Evolutionary conservation across 2,797 vertebrate species (phyloP).

Genomic region (Anguilla anguilla): DNA sequence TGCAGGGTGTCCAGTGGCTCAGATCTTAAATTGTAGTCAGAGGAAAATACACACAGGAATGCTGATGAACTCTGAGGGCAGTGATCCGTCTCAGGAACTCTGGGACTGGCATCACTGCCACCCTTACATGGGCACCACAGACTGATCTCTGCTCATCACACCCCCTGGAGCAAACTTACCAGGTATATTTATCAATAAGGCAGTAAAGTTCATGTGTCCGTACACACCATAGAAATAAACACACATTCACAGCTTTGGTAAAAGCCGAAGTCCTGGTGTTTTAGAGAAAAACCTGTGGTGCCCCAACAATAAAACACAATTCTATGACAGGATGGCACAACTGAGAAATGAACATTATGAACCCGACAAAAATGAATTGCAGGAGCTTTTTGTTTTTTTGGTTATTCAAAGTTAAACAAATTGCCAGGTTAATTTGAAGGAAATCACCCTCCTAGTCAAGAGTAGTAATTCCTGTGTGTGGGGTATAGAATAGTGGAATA

Average conservation of each 20-base stretch:
- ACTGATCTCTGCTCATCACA: not conserved
- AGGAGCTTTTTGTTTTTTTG: no score
- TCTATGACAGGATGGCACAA: not conserved
- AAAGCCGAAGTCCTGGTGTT: not conserved
- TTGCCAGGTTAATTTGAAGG: not conserved
- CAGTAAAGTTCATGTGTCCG: not conserved
- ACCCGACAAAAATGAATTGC: not conserved
- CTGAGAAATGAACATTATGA: not conserved
- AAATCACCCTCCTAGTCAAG: not conserved
- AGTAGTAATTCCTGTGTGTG: not conserved
- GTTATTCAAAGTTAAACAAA: not conserved
- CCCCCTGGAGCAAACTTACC: not conserved
- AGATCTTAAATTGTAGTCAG: not conserved
- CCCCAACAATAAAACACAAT: not conserved
- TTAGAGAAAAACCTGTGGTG: not conserved
- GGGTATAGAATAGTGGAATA: no score
- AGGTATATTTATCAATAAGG: not conserved
- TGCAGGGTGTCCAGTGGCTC: not conserved
- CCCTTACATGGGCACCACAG: not conserved
- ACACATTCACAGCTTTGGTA: not conserved
- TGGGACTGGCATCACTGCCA: not conserved
- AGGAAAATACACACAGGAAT: slow-evolving; percentile 21
- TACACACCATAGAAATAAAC: not conserved
- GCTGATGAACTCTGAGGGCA: not conserved
- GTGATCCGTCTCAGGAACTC: not conserved